phyloP scores from a whole-genome alignment of 2,113 vertebrate species.

The Ciconia boyciana region DNA sequence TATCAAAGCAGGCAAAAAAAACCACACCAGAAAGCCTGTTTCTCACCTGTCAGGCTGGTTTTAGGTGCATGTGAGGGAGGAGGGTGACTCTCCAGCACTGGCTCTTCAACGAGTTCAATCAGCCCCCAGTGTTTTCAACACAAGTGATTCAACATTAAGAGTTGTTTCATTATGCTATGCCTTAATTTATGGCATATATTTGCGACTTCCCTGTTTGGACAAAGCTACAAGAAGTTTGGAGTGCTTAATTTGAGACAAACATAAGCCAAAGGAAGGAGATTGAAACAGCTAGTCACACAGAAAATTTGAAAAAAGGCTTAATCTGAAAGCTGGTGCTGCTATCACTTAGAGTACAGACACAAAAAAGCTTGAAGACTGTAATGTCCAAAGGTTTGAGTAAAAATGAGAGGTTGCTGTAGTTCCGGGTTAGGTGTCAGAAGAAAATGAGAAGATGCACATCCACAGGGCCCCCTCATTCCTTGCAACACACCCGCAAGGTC shows the following conservation, averaged over 20 bases:
- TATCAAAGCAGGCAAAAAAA: slow-evolving; percentile 30
- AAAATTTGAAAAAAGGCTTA: not conserved
- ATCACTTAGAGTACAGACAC: not conserved
- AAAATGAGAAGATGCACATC: not conserved
- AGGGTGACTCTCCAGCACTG: not conserved
- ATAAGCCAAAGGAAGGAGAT: not conserved
- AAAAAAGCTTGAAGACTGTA: not conserved
- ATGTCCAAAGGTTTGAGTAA: not conserved
- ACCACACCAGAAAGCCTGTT: slow-evolving; percentile 56
- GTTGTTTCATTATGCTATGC: not conserved
- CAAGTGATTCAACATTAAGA: not conserved
- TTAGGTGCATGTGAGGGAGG: not conserved
- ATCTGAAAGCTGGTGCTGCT: not conserved
- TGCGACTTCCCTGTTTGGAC: not conserved
- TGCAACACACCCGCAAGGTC: not conserved
- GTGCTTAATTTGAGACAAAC: not conserved
- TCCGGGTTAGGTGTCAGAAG: not conserved
- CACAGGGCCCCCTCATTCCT: not conserved
- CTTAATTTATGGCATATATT: not conserved
- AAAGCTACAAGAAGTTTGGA: not conserved
- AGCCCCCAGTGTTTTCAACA: not conserved
- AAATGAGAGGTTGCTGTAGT: not conserved
- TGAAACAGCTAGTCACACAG: not conserved
- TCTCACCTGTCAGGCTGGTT: slow-evolving; percentile 40
- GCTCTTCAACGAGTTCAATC: not conserved